phyloP scores from a whole-genome alignment of 2,797 vertebrate species.

The Poeciliopsis paucimaculata region DNA sequence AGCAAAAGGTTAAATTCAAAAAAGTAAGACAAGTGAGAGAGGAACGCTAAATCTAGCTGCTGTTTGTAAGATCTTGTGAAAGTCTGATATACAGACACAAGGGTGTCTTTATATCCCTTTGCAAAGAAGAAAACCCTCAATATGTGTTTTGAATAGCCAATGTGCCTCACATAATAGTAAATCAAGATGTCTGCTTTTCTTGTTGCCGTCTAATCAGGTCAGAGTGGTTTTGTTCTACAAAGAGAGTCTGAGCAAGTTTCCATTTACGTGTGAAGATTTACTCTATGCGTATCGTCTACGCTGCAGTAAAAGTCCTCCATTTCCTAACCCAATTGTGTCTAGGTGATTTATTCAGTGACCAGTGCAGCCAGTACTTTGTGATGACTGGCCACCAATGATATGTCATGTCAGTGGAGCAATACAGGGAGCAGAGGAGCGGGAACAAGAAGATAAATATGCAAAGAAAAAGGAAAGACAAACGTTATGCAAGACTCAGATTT shows the following conservation, averaged over 20 bases:
- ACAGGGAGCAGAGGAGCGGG: conserved; percentile 9
- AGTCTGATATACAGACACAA: conserved; percentile 1
- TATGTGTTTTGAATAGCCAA: not conserved
- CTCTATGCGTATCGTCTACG: conserved; percentile 9
- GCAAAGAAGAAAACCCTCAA: not conserved
- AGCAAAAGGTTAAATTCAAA: not conserved
- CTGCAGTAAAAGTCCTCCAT: conserved; percentile 34
- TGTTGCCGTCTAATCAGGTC: conserved; percentile 14
- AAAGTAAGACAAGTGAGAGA: not conserved
- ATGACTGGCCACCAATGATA: conserved; percentile 73
- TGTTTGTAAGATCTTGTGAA: conserved; percentile 18
- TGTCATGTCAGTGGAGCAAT: conserved; percentile 59
- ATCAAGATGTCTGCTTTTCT: not conserved
- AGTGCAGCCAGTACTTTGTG: conserved; percentile 52
- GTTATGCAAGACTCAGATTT: conserved; percentile 22
- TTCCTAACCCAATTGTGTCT: conserved; percentile 73
- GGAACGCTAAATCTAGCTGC: conserved; percentile 28
- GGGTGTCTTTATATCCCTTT: too few species aligned
- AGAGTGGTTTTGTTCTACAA: not conserved
- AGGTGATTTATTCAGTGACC: conserved; percentile 77
- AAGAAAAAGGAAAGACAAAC: conserved; percentile 20
- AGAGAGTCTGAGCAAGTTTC: conserved; percentile 10
- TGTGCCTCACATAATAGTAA: not conserved
- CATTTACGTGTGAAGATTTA: conserved; percentile 17
- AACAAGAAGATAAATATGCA: conserved; percentile 4